These are phyloP conservation scores for Bombylius major DNA, from an alignment of 2,888 invertebrate genomes.

Conservation along the genomic window DNA sequence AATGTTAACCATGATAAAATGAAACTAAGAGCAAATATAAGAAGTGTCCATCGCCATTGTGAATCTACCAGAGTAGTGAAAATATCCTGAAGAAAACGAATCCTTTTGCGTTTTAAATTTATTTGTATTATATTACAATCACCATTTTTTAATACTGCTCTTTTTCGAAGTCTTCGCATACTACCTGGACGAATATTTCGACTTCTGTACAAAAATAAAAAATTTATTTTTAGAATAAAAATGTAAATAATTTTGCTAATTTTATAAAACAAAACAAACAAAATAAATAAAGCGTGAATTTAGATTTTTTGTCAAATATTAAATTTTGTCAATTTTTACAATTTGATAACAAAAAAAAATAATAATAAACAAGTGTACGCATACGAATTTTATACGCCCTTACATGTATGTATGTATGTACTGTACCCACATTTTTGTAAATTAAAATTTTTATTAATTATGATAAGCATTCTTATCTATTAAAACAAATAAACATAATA, in stretches of 20 bases:
- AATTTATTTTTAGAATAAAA: neutral
- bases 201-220: constrained; percentile 39
- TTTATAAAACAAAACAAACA: no score
- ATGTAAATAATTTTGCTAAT: neutral
- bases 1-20: constrained; percentile 80
- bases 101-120: constrained; percentile 62
- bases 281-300: no score
- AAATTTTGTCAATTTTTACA: no score
- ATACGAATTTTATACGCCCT: no score
- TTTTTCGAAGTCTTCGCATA: constrained; percentile 56
- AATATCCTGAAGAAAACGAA: constrained; percentile 62
- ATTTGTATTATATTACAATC: constrained; percentile 93
- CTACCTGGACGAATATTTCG: constrained; percentile 54
- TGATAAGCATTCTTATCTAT: no score
- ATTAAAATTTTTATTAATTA: no score
- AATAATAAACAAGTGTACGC: no score
- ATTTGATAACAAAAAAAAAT: no score
- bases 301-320: no score
- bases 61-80: constrained; percentile 51
- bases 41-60: constrained; percentile 80
- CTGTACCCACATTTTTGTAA: no score
- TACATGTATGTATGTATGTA: no score
- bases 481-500: no score
- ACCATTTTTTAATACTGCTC: constrained; percentile 90
- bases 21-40: constrained; percentile 74